Evolutionary conservation across 2,888 invertebrate genomes (phyloP).

Genomic region (Melanophora roralis): DNA sequence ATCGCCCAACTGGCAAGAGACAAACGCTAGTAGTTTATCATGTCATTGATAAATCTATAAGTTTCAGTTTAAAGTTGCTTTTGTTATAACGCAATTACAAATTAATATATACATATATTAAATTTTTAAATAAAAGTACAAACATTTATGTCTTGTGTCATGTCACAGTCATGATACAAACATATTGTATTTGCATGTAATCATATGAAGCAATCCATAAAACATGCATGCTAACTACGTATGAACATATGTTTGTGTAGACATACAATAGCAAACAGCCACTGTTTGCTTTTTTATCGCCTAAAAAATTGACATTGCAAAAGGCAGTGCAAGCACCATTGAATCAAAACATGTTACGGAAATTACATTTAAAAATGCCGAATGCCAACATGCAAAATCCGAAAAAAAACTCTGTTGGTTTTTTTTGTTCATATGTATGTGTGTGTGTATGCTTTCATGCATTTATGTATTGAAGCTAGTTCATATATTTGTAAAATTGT

Average conservation of each 20-base stretch:
- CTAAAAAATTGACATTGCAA: background rate
- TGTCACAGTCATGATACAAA: constrained; percentile 18
- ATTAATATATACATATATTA: background rate
- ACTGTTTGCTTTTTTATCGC: constrained; percentile 5
- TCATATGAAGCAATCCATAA: no score
- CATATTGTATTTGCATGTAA: no score
- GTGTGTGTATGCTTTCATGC: background rate
- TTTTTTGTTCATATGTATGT: background rate
- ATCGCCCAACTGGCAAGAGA: no score
- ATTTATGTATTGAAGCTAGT: background rate
- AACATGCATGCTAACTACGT: constrained; percentile 16
- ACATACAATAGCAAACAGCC: constrained; percentile 7
- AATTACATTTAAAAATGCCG: no score
- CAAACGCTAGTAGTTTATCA: no score
- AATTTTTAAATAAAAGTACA: background rate
- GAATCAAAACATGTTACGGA: no score
- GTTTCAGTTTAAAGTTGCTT: no score
- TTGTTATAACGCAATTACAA: no score
- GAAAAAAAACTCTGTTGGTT: no score
- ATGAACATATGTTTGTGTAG: background rate
- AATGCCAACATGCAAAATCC: no score
- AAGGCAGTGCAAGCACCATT: background rate
- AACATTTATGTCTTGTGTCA: constrained; percentile 25
- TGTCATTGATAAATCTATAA: no score
- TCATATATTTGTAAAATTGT: constrained; percentile 13